Base-by-base conservation (phyloP, 1,140 invertebrate genomes). In the Hyles vespertilio region DNA sequence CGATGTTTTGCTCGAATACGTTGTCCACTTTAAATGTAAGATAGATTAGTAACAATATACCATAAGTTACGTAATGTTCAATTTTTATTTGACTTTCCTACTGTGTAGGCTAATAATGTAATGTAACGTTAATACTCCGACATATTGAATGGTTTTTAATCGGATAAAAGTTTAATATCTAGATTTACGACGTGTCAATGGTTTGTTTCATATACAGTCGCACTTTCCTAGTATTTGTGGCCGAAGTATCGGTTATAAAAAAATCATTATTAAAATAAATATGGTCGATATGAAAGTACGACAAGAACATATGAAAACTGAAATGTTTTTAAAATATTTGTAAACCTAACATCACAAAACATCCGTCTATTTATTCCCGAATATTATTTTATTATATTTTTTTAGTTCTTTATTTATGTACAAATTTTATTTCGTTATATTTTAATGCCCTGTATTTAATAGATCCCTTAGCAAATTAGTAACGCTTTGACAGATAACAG, bases 401-500 rank as follows among this genome's bases (percentile, higher is more conserved):
- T 67, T 54, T 44, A 33, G 44, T 62, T 22, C 22, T 22, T 72
- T 63, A 45, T 45, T 68, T 71, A 34, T 12, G 34, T n/a, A 56
- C 51, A 56, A 51, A 32, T 71, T 68, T 51, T 49, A 32, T 62
- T 69, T 65, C 61, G 44, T 71, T 63, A 65, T 47, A 11, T 69
- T 69, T 65, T 6, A 61, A 82, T 72, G 77, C 84, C 84, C 84
- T 87, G 84, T 81, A 82, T 70, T 66, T 62, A 63, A 75, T 87
- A 84, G 81, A 74, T 67, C 82, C 84, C 82, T 81, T 87, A 87
- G 84, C 82, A 72, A 78, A 79, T 83, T 87, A 85, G 79, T 82
- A 59, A 72, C 59, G 49, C 56, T 70, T 67, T 69, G 73, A 72
- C 71, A 68, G 79, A 70, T 67, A 72, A 77, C 65, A 54, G 45